These are phyloP conservation scores for Myotis findleyi DNA, from an alignment of 2,797 vertebrate species.

Conservation along the genomic window DNA sequence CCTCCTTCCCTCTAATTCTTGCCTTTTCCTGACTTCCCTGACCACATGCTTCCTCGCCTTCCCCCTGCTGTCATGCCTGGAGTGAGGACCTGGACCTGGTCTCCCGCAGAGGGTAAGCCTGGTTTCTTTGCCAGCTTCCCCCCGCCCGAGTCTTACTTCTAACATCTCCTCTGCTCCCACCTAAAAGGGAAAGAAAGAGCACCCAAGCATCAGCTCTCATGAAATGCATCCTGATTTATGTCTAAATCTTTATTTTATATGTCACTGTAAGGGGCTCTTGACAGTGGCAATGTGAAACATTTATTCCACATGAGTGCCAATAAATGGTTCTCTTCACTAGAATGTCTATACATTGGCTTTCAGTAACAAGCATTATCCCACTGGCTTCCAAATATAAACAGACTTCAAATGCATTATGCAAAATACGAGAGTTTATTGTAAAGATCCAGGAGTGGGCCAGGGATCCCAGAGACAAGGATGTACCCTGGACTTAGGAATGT, in stretches of 20 bases:
- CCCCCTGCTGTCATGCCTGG: rapidly evolving
- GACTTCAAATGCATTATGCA: background rate
- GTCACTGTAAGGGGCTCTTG: background rate
- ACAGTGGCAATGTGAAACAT: background rate
- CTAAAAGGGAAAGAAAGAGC: background rate
- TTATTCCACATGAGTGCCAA: background rate
- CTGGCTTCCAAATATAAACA: constrained; percentile 23
- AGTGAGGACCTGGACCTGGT: background rate
- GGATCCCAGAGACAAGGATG: background rate
- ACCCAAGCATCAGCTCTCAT: background rate
- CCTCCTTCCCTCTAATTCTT: background rate
- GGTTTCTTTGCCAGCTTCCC: background rate
- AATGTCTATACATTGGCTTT: background rate
- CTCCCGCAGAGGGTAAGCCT: background rate
- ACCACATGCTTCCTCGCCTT: background rate
- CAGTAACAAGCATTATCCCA: background rate
- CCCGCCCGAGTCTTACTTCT: background rate
- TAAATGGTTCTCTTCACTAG: background rate
- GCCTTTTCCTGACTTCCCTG: background rate
- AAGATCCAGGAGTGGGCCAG: background rate
- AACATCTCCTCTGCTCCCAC: background rate
- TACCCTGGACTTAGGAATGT: background rate
- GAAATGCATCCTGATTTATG: background rate
- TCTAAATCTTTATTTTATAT: background rate
- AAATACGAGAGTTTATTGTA: background rate